Percentiles rank a stretch among this genome's conserved stretches.
These are phyloP conservation scores for Rattus rattus DNA, from an alignment of 2,113 vertebrate species.

Conservation along the genomic window DNA sequence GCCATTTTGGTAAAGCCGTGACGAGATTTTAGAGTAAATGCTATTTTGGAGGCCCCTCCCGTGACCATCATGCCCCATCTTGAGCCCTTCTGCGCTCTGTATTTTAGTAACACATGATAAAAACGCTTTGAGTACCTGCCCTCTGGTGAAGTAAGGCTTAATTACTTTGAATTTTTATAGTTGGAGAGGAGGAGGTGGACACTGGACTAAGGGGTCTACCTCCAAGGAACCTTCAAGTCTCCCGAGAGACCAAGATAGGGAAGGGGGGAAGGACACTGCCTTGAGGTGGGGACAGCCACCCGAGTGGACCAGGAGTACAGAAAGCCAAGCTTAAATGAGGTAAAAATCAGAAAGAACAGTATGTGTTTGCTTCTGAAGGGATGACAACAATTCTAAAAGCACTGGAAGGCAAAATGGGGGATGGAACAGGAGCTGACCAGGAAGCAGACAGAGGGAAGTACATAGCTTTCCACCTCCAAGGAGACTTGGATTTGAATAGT, in stretches of 20 bases:
- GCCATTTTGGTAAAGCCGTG: not conserved
- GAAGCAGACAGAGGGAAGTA: not conserved
- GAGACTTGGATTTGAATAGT: slow-evolving; percentile 47
- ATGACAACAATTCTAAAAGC: not conserved
- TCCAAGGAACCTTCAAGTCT: not conserved
- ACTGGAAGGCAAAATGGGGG: not conserved
- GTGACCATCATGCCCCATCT: not conserved
- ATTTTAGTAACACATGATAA: not conserved
- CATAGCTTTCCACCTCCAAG: not conserved
- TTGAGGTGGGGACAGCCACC: no score
- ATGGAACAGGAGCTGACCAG: not conserved
- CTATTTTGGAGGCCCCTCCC: not conserved
- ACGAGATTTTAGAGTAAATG: fast-evolving
- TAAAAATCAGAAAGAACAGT: not conserved
- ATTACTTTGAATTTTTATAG: slow-evolving; percentile 32
- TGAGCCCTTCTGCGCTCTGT: not conserved
- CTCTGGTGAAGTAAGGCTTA: not conserved
- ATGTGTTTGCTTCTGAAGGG: not conserved
- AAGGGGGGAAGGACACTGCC: not conserved
- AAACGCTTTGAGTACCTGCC: not conserved
- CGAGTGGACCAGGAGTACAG: not conserved
- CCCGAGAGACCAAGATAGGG: not conserved
- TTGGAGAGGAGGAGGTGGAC: not conserved
- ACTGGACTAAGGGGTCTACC: not conserved
- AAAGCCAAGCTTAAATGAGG: not conserved